Evolutionary conservation across 2,797 vertebrate genomes (phyloP).

Genomic region (Agapornis canus): DNA sequence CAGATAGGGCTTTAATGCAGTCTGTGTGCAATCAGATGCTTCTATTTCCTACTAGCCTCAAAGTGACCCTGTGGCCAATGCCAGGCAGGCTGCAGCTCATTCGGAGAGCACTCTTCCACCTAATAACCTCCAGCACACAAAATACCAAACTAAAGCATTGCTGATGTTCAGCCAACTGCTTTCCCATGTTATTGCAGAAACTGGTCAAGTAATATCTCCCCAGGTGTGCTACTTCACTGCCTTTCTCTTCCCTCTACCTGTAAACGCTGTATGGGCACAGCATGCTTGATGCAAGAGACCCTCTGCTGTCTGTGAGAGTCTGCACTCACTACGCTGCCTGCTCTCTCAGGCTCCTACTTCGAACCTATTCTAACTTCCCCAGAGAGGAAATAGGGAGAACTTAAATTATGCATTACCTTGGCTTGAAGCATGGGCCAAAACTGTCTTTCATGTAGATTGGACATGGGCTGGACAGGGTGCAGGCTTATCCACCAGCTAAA

Average conservation of each 20-base stretch:
- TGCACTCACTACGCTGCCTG: neutral
- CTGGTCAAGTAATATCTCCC: neutral
- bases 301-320: neutral
- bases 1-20: conserved; percentile 13
- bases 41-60: conserved; percentile 29
- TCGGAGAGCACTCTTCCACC: neutral
- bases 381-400: neutral
- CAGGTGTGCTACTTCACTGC: neutral
- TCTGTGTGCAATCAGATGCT: conserved; percentile 12
- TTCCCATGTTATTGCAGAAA: neutral
- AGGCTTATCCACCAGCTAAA: neutral
- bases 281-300: neutral
- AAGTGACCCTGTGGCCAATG: conserved; percentile 16
- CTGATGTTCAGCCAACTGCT: neutral
- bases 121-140: neutral
- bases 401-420: neutral
- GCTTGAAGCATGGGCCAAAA: neutral
- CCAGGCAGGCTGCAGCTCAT: neutral
- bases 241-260: neutral
- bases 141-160: neutral
- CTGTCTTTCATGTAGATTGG: neutral
- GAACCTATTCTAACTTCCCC: neutral
- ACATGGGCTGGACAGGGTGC: neutral
- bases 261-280: neutral
- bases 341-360: neutral